A percentile compares a stretch with the other conserved stretches of the same genome.
Conservation (phyloP, 2,113 vertebrate genomes). For the Camarhynchus parvulus region DNA sequence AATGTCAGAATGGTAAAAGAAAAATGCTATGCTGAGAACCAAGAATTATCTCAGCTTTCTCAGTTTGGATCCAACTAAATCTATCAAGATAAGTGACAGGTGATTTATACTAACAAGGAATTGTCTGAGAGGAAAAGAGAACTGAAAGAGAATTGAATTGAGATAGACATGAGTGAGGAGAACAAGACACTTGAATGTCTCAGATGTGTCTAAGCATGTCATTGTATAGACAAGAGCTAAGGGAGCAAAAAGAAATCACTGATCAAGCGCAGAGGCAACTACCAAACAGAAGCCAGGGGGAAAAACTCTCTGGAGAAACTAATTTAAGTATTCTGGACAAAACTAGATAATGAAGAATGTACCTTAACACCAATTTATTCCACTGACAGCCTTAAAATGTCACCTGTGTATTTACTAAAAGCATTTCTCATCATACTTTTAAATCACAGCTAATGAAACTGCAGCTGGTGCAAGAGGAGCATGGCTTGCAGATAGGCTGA, state of each 20-base stretch:
- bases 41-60: conserved; percentile 21
- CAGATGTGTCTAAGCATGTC: conserved; percentile 49
- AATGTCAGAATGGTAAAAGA: not conserved
- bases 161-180: conserved; percentile 44
- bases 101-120: conserved; percentile 64
- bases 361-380: not conserved
- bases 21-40: not conserved
- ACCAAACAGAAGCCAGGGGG: not conserved
- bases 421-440: not conserved
- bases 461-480: not conserved
- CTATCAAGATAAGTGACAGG: conserved; percentile 45
- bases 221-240: conserved; percentile 18
- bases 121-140: conserved; percentile 58
- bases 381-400: not conserved
- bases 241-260: not conserved
- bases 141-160: conserved; percentile 54
- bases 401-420: not conserved
- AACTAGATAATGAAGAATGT: not conserved
- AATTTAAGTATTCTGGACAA: not conserved
- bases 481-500: rapidly evolving
- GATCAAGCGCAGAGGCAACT: not conserved
- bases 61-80: conserved; percentile 32
- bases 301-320: not conserved
- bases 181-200: conserved; percentile 37
- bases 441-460: not conserved